A percentile compares a stretch with the other conserved stretches of the same genome.
phyloP scores from a whole-genome alignment of 2,113 vertebrate genomes.

The Sphaerodactylus townsendi region DNA sequence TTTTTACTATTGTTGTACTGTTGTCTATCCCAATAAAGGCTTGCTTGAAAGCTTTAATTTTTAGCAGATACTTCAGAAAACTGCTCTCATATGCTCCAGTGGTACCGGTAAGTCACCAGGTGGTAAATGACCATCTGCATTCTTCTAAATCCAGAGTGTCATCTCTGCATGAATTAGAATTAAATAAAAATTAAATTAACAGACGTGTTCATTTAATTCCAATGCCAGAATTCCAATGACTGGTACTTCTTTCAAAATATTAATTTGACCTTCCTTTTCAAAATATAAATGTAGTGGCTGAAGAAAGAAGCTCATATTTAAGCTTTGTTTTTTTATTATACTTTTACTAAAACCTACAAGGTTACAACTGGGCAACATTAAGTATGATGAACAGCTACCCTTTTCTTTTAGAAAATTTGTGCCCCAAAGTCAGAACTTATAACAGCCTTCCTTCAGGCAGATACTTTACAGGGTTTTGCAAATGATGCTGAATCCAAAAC shows the following conservation, averaged over 20 bases:
- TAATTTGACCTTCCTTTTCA: neutral
- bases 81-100: neutral
- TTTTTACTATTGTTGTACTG: too few species aligned
- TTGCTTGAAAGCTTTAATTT: too few species aligned
- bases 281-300: neutral
- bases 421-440: neutral
- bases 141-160: neutral
- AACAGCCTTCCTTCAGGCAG: slow-evolving; percentile 1
- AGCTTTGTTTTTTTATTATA: neutral
- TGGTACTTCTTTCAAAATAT: neutral
- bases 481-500: slow-evolving; percentile 16
- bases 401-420: slow-evolving; percentile 1
- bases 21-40: too few species aligned
- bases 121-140: neutral
- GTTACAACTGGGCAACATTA: neutral
- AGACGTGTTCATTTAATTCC: neutral
- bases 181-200: neutral
- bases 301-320: neutral
- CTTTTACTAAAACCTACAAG: neutral
- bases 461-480: neutral
- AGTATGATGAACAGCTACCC: neutral
- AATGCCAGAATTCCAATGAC: neutral
- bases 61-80: neutral
- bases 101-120: neutral
- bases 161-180: neutral